phyloP scores from a whole-genome alignment of 2,113 vertebrate species.

The Tupaia chinensis region DNA sequence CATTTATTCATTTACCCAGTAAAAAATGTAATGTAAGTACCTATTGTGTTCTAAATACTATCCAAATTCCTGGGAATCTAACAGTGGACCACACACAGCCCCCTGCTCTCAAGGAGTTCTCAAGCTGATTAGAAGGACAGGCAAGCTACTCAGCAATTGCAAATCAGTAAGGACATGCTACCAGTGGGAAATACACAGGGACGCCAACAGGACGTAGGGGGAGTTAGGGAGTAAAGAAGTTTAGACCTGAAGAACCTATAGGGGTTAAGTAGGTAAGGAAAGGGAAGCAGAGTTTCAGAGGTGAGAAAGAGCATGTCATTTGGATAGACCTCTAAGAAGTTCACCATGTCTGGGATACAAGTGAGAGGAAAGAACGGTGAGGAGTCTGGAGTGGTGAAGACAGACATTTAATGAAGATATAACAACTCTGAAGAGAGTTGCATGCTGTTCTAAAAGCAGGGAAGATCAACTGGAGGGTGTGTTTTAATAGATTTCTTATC shows the following conservation, averaged over 20 bases:
- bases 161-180: neutral
- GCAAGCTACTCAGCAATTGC: neutral
- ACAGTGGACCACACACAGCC: neutral
- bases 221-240: neutral
- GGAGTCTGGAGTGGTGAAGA: neutral
- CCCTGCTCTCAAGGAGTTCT: neutral
- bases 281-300: neutral
- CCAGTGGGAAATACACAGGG: neutral
- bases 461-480: neutral
- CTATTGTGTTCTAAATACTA: neutral
- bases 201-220: neutral
- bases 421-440: neutral
- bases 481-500: constrained; percentile 39
- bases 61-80: neutral
- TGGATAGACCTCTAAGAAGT: neutral
- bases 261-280: neutral
- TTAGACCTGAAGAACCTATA: neutral
- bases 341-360: neutral
- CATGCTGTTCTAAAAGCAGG: neutral
- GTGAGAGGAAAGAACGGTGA: neutral
- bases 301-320: neutral
- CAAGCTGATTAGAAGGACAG: neutral
- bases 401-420: neutral
- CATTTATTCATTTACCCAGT: constrained; percentile 15
- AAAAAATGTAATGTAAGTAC: neutral